phyloP scores from a whole-genome alignment of 2,888 invertebrate species.

The Orthosia cruda region DNA sequence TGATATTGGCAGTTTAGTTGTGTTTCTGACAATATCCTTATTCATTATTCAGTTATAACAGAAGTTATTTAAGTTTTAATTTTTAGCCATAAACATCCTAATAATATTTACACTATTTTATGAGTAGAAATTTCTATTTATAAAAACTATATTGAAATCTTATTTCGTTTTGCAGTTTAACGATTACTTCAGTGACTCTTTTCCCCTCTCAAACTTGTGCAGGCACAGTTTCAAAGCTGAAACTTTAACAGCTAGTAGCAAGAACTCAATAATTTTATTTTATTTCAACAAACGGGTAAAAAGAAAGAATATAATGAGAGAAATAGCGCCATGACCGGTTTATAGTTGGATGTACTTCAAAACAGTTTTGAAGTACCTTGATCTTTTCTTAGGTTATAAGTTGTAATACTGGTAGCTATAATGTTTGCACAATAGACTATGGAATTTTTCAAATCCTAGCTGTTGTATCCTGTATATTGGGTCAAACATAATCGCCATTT shows the following conservation, averaged over 20 bases:
- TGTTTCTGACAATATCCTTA: not conserved
- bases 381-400: not conserved
- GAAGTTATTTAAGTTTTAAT: not conserved
- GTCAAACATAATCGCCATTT: no score
- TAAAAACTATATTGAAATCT: constrained; percentile 18
- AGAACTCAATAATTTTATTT: constrained; percentile 55
- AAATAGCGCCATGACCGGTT: constrained; percentile 22
- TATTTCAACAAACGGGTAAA: constrained; percentile 29
- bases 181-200: constrained; percentile 50
- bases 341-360: constrained; percentile 5
- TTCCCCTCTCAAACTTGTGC: constrained; percentile 45
- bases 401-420: no score
- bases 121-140: not conserved
- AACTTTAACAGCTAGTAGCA: constrained; percentile 44
- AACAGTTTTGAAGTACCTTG: constrained; percentile 4
- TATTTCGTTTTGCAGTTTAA: constrained; percentile 39
- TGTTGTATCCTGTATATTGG: no score
- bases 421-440: no score
- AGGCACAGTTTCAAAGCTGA: constrained; percentile 47
- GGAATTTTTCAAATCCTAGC: no score
- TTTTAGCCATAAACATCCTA: not conserved
- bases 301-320: constrained; percentile 19
- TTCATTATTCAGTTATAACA: not conserved
- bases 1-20: not conserved
- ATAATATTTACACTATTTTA: not conserved